These are phyloP conservation scores for Drosophila pandora DNA, from an alignment of 1,140 invertebrate species.

Conservation along the genomic window DNA sequence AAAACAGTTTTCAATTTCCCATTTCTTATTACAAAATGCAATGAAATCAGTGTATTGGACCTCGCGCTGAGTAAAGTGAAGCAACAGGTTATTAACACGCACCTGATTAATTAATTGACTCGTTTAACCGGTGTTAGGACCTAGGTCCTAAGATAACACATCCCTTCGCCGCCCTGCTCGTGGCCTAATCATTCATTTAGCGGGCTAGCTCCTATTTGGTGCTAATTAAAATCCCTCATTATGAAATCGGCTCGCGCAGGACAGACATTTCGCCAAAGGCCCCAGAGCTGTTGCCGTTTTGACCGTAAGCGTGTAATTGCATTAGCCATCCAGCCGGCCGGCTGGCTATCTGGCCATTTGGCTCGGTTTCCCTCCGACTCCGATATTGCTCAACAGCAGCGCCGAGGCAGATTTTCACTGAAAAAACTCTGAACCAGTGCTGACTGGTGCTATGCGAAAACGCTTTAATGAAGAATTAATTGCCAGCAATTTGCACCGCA, in stretches of 20 bases:
- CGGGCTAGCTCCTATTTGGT: conserved; percentile 55
- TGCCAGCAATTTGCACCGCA: conserved; percentile 81
- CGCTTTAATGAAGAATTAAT: conserved; percentile 83
- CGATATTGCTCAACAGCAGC: conserved; percentile 45
- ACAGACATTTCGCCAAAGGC: conserved; percentile 7
- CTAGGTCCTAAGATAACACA: background rate
- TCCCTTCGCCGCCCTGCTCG: conserved; percentile 10
- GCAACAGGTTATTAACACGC: conserved; percentile 74
- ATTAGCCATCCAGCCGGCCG: conserved; percentile 54
- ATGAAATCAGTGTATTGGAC: background rate
- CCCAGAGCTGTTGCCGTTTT: conserved; percentile 61
- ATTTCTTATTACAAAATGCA: too few relatives aligned
- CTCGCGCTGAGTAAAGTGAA: conserved; percentile 28
- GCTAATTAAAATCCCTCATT: conserved; percentile 81
- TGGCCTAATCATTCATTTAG: conserved; percentile 44
- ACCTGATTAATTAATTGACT: conserved; percentile 72
- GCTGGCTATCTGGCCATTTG: conserved; percentile 14
- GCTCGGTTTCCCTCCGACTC: conserved; percentile 9
- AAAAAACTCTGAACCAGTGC: conserved; percentile 27
- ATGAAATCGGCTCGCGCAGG: conserved; percentile 62
- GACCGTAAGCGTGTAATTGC: conserved; percentile 82
- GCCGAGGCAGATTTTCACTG: conserved; percentile 63
- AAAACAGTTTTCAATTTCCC: background rate
- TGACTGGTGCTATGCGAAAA: conserved; percentile 74
- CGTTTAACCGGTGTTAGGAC: conserved; percentile 42